Evolutionary conservation across 2,888 invertebrate species (phyloP).

Genomic region (Drosophila subsilvestris): DNA sequence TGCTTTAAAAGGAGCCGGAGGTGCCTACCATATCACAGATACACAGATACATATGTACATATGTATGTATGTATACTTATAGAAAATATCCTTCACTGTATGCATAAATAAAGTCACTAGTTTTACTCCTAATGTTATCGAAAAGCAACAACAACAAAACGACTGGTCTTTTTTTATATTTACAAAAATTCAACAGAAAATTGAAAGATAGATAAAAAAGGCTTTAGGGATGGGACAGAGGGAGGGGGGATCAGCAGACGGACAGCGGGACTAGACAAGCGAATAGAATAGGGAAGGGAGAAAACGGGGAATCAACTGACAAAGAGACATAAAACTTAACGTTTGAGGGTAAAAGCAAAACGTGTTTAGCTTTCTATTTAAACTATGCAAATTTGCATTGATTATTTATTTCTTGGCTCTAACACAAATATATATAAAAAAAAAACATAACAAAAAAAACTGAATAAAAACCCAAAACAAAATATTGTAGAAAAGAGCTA

Average conservation of each 20-base stretch:
- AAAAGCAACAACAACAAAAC: neutral
- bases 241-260: neutral
- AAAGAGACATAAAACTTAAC: constrained; percentile 39
- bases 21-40: no score
- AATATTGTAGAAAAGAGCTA: constrained; percentile 55
- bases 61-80: no score
- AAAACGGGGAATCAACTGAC: neutral
- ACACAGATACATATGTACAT: no score
- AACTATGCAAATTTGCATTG: constrained; percentile 74
- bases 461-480: constrained; percentile 35
- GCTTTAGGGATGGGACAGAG: neutral
- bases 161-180: constrained; percentile 34
- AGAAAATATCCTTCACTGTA: neutral
- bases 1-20: no score
- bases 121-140: neutral
- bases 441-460: constrained; percentile 63
- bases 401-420: constrained; percentile 67
- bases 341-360: constrained; percentile 74
- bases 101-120: constrained; percentile 12
- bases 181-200: constrained; percentile 20
- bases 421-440: constrained; percentile 48
- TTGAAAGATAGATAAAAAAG: constrained; percentile 7
- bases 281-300: neutral
- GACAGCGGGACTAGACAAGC: neutral
- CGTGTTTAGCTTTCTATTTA: constrained; percentile 80